Evolutionary conservation across 2,888 invertebrate species (phyloP).

Genomic region (Aphidoletes aphidimyza): DNA sequence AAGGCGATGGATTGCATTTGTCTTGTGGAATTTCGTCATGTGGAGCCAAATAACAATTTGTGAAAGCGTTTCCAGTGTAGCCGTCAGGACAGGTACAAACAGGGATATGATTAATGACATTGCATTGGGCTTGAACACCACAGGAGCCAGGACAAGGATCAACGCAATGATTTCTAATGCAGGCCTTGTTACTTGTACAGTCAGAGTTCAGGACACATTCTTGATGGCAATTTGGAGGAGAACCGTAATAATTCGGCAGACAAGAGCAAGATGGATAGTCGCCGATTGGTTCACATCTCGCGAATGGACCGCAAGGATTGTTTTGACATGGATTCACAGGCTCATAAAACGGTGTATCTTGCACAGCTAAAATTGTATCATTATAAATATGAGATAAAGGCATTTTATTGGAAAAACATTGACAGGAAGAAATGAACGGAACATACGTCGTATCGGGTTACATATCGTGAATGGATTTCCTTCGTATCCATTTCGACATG

Average conservation of each 20-base stretch:
- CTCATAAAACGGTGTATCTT: slow-evolving; percentile 64
- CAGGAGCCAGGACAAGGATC: slow-evolving; percentile 84
- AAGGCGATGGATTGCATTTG: slow-evolving; percentile 80
- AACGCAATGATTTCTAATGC: slow-evolving; percentile 77
- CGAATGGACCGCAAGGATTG: slow-evolving; percentile 82
- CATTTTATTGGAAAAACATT: neutral
- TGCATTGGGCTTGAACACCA: slow-evolving; percentile 77
- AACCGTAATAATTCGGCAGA: slow-evolving; percentile 75
- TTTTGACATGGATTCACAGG: slow-evolving; percentile 76
- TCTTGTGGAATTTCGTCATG: slow-evolving; percentile 68
- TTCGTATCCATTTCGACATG: slow-evolving; percentile 70
- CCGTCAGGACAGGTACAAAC: slow-evolving; percentile 78
- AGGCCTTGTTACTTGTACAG: slow-evolving; percentile 77
- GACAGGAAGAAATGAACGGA: neutral
- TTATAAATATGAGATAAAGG: too few relatives aligned
- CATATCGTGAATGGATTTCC: slow-evolving; percentile 74
- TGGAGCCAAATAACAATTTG: slow-evolving; percentile 67
- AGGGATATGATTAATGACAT: slow-evolving; percentile 80
- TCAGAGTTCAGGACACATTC: slow-evolving; percentile 82
- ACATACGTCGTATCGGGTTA: slow-evolving; percentile 62
- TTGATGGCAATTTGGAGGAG: slow-evolving; percentile 81
- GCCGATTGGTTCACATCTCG: slow-evolving; percentile 77
- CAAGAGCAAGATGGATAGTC: slow-evolving; percentile 79
- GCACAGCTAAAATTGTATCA: slow-evolving; percentile 59
- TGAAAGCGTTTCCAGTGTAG: slow-evolving; percentile 82